Conservation (phyloP, 2,797 vertebrate species). For the Merluccius polli region DNA sequence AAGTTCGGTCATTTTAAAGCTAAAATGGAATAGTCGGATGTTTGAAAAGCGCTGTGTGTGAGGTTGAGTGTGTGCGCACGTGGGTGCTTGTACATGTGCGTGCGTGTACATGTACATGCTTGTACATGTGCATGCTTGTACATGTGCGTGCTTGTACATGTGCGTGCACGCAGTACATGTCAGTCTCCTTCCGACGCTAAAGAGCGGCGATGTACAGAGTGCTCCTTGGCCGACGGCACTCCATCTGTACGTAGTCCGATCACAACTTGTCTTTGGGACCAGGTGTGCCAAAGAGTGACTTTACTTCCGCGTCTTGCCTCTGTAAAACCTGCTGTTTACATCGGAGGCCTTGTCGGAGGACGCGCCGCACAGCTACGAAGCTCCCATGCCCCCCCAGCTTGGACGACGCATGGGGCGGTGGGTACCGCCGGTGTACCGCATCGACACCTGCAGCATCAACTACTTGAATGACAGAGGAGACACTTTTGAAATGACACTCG, state of each 20-base stretch:
- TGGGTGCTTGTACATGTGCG: conserved; percentile 36
- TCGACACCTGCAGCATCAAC: neutral
- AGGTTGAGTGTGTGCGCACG: conserved; percentile 19
- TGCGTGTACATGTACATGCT: conserved; percentile 31
- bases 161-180: conserved; percentile 22
- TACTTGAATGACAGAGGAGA: neutral
- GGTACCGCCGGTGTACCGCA: neutral
- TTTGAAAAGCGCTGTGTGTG: conserved; percentile 40
- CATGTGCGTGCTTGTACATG: conserved; percentile 35
- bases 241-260: conserved; percentile 35
- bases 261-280: conserved; percentile 46
- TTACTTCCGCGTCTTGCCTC: conserved; percentile 64
- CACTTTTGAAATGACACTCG: neutral
- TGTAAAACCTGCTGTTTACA: conserved; percentile 63
- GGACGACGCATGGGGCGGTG: conserved; percentile 15
- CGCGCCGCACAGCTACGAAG: conserved; percentile 41
- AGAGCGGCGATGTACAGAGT: conserved; percentile 8
- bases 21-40: conserved; percentile 59
- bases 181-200: neutral
- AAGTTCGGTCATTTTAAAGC: conserved; percentile 52
- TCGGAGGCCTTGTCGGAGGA: conserved; percentile 51
- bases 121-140: conserved; percentile 46
- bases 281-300: conserved; percentile 78
- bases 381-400: conserved; percentile 2
- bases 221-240: conserved; percentile 26